Base-by-base conservation (phyloP, 2,888 invertebrate species). In the Melikaiella ostensackeni region DNA sequence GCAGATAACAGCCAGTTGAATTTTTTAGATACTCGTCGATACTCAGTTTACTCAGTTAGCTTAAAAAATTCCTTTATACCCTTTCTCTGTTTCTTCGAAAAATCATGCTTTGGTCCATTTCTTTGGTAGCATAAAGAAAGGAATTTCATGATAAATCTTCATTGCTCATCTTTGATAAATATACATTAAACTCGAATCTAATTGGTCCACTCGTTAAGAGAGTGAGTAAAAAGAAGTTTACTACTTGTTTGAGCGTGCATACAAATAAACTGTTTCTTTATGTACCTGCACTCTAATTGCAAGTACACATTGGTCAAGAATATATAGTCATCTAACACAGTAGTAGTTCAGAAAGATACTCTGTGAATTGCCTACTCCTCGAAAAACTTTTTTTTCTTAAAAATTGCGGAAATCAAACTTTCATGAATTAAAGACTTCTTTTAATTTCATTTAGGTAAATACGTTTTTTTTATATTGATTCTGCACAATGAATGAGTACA, bases 181-280 rank as follows among this genome's bases (percentile, higher is more conserved):
- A 46, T 19, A 9, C 30, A 70, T 1, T 62, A 0, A 62, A 62
- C 62, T 62, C 9, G 19, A 33, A 30, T 42, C n/a, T 70, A 70
- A 70, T 70, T 70, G 42, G 66, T 46, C 42, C 27, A 46, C 42
- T 24, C 66, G 19, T 66, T 66, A 66, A 46, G 27, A 46, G 27
- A 64, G 13, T 66, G 27, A 30, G n/a, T 9, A 16, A 46, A 50
- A 70, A 66, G 16, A 27, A 70, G 66, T 46, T 30, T 19, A 50
- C 27, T 27, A 9, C 42, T 42, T 42, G 42, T 16, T 50, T 50
- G 42, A 46, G 30, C 27, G 9, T 46, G n/a, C 19, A 66, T 66
- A n/a, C 46, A 46, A 66, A 70, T 50, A 46, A 70, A 70, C 30
- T 30, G 21, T 33, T 70, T 46, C 24, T 64, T 4, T 38, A 38